phyloP scores from a whole-genome alignment of 2,797 vertebrate genomes.

The Diplodus puntazzo region DNA sequence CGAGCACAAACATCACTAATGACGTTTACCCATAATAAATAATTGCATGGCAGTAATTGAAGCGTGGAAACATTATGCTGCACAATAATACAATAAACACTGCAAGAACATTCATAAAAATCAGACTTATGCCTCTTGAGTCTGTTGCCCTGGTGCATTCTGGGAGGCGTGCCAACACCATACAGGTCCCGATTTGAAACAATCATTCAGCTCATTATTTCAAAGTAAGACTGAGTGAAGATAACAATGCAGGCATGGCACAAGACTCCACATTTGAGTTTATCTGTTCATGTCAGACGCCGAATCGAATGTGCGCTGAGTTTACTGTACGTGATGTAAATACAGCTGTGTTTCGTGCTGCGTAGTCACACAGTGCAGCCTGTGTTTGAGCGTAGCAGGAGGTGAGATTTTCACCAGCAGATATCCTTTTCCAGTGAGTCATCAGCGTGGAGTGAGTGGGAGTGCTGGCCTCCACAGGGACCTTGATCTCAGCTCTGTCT shows the following conservation, averaged over 20 bases:
- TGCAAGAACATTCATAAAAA: background rate
- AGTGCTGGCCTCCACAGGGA: conserved; percentile 64
- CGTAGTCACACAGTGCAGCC: conserved; percentile 17
- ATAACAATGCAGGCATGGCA: conserved; percentile 1
- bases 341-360: conserved; percentile 29
- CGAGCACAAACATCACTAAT: background rate
- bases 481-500: conserved; percentile 72
- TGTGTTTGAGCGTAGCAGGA: conserved; percentile 44
- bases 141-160: background rate
- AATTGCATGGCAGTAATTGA: background rate
- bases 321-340: conserved; percentile 21
- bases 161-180: background rate
- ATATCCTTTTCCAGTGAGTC: conserved; percentile 66
- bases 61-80: background rate
- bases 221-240: background rate
- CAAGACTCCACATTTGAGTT: background rate
- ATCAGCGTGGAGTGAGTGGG: conserved; percentile 68
- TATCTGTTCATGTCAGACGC: conserved; percentile 12
- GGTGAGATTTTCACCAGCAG: conserved; percentile 47
- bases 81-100: background rate
- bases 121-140: background rate
- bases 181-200: background rate
- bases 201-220: background rate
- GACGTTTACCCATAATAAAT: background rate
- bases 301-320: conserved; percentile 8